Evolutionary conservation across 1,140 invertebrate genomes (phyloP), one percentile per base, ranked within the genome.

Genomic region (Pseudomyrmex pallidus): DNA sequence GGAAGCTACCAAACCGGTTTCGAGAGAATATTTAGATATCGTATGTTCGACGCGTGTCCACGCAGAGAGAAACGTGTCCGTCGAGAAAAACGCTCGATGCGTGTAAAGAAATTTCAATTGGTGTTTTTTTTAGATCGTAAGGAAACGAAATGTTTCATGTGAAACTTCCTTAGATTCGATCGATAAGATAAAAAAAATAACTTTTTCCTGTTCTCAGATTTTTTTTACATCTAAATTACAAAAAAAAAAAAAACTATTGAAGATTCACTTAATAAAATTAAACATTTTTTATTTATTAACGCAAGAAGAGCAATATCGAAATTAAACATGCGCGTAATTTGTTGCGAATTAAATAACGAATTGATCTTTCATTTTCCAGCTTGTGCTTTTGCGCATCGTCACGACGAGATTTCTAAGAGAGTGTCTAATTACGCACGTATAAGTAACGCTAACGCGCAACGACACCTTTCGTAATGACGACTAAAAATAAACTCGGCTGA

Each of bases 1-100:
- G 63, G 54, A 77, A 87, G 77, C 35, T 56, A 72, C 73, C 62
- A 63, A 85, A 86, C 86, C 84, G 86, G 83, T 88, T 88, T 59
- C 56, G 15, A 78, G 62, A 85, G 63, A 67, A 88, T 82, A 87
- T 83, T 68, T 68, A 8, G 5, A 15, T 46, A 17, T 52, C 20
- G 17, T 25, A 70, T 52, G 12, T 70, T 54, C n/a, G 48, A 67
- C 12, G 12, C n/a, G 20, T 5, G 1, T 10, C 15, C 46, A 50
- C 22, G 10, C 35, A 35, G 35, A 35, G n/a, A 35, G 35, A 35
- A 35, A 35, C 35, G 35, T 35, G 35, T 35, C 35, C 35, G 35
- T 35, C 35, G 35, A 35, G 35, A 35, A 35, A 76, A 4, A n/a
- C n/a, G 5, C 25, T 15, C 9, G 25, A 35, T 35, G 35, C 35